Evolutionary conservation across 2,113 vertebrate genomes (phyloP).

Genomic region (Orycteropus afer): DNA sequence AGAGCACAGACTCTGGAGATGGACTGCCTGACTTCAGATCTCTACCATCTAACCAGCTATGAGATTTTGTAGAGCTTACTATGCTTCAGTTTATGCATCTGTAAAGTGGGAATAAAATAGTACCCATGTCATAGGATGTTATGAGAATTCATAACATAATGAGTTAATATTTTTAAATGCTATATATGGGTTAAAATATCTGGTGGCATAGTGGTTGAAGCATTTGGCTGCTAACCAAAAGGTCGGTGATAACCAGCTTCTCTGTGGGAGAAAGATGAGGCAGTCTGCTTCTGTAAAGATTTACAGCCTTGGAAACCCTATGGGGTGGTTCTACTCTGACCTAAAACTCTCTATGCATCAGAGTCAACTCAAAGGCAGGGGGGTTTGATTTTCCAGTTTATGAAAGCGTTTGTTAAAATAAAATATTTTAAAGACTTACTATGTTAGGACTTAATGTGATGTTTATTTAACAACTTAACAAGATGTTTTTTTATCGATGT

Average conservation of each 20-base stretch:
- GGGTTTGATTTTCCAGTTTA: no score
- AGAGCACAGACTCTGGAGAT: background rate
- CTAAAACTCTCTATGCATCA: no score
- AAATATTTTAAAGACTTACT: background rate
- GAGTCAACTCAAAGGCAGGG: no score
- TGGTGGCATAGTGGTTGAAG: no score
- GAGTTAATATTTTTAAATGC: constrained; percentile 31
- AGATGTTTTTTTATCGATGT: background rate
- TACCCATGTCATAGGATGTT: background rate
- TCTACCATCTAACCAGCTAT: background rate
- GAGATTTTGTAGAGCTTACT: background rate
- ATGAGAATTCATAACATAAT: background rate
- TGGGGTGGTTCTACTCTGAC: no score
- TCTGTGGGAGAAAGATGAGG: no score
- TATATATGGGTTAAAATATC: background rate
- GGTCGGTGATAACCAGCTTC: no score
- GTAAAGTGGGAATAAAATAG: no score
- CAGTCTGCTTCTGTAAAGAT: no score
- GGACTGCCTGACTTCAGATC: background rate
- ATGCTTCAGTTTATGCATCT: background rate
- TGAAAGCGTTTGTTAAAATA: constrained; percentile 37
- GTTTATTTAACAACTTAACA: constrained; percentile 19
- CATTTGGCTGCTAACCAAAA: no score
- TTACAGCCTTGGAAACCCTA: no score
- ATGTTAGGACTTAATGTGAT: background rate